These are phyloP conservation scores for Cephalotes varians DNA, from an alignment of 2,888 invertebrate species.

Conservation along the genomic window DNA sequence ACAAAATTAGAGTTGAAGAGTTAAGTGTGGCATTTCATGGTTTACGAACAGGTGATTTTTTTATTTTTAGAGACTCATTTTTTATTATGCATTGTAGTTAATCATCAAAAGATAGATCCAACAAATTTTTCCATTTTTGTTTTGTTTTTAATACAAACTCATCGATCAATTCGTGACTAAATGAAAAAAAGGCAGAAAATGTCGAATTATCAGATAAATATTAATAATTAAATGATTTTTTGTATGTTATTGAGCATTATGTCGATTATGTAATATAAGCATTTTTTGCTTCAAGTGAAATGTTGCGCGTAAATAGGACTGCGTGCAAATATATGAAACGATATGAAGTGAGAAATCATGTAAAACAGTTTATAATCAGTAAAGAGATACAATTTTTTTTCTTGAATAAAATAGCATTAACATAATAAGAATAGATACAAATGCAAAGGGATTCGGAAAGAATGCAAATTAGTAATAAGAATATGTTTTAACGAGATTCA, in stretches of 20 bases:
- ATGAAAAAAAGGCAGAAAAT: neutral
- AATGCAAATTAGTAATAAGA: neutral
- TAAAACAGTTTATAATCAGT: constrained; percentile 1
- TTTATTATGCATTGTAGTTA: constrained; percentile 45
- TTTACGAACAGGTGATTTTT: constrained; percentile 55
- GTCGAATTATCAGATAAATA: neutral
- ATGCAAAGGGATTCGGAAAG: neutral
- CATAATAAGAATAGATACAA: neutral
- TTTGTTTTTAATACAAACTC: constrained; percentile 19
- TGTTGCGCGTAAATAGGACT: neutral
- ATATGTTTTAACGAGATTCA: constrained; percentile 13
- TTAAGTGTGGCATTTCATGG: constrained; percentile 52
- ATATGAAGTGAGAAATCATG: constrained; percentile 11
- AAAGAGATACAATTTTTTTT: neutral
- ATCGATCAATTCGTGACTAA: neutral
- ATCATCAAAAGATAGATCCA: neutral
- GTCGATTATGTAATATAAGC: constrained; percentile 3
- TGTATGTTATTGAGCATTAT: neutral
- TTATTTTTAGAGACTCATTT: constrained; percentile 65
- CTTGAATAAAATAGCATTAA: neutral
- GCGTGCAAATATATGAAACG: constrained; percentile 17
- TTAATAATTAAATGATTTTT: constrained; percentile 7
- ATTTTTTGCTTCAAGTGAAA: constrained; percentile 32
- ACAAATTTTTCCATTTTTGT: neutral
- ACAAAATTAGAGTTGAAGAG: constrained; percentile 55